Conservation (phyloP, 2,888 invertebrate genomes). For the Agrochola circellaris region DNA sequence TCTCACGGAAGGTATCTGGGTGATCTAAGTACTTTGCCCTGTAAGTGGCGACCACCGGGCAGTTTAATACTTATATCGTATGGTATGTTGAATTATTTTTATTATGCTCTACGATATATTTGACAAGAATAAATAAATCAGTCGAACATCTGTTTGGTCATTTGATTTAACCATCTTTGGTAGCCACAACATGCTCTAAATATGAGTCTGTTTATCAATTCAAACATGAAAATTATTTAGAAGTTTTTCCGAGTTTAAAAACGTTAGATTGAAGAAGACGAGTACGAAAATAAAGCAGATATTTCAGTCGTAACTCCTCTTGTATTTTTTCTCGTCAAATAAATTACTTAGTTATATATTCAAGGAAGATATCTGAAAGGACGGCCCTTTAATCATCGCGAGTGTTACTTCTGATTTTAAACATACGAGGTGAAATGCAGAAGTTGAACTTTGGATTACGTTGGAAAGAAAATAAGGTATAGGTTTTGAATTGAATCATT, state of each 20-base stretch:
- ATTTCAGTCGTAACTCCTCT: slow-evolving; percentile 42
- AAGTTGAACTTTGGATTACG: slow-evolving; percentile 27
- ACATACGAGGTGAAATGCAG: slow-evolving; percentile 28
- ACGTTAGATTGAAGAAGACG: slow-evolving; percentile 6
- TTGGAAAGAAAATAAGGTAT: background rate
- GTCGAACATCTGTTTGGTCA: background rate
- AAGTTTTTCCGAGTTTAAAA: background rate
- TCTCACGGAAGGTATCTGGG: too few relatives aligned
- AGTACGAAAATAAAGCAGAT: slow-evolving; percentile 36
- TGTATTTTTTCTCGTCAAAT: slow-evolving; percentile 68
- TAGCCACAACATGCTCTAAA: background rate
- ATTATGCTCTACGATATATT: background rate
- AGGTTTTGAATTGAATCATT: background rate
- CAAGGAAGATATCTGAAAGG: slow-evolving; percentile 65
- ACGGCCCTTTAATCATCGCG: slow-evolving; percentile 72
- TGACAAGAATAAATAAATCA: background rate
- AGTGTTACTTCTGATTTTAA: slow-evolving; percentile 72
- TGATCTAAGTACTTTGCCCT: too few relatives aligned
- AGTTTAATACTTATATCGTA: background rate
- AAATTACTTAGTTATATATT: slow-evolving; percentile 73
- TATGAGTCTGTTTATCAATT: slow-evolving; percentile 5
- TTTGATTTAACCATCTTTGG: background rate
- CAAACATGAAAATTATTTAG: slow-evolving; percentile 17
- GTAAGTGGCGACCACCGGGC: too few relatives aligned
- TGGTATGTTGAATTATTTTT: background rate